phyloP scores from a whole-genome alignment of 1,140 invertebrate genomes.

The Neodiprion fabricii region DNA sequence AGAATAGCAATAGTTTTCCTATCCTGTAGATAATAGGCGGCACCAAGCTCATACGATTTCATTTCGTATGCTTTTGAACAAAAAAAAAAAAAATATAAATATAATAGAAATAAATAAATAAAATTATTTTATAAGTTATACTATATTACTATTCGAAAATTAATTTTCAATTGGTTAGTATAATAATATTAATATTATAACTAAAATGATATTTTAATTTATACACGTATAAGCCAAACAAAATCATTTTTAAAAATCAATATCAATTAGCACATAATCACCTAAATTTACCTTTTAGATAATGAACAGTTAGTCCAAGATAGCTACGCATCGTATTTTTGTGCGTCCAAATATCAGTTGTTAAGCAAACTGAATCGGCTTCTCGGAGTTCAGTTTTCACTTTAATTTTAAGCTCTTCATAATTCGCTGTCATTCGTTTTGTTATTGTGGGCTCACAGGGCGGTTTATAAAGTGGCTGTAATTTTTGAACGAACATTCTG shows the following conservation, averaged over 20 bases:
- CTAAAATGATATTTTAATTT: too few relatives aligned
- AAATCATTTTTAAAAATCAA: neutral
- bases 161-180: too few relatives aligned
- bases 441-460: constrained; percentile 12
- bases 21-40: constrained; percentile 7
- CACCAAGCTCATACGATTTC: neutral
- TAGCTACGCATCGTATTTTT: constrained; percentile 7
- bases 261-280: neutral
- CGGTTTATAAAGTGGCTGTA: constrained; percentile 17
- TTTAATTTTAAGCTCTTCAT: neutral
- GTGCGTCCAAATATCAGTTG: constrained; percentile 19
- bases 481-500: constrained; percentile 17
- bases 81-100: neutral
- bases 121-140: too few relatives aligned
- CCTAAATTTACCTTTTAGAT: constrained; percentile 4
- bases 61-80: constrained; percentile 6
- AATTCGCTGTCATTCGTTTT: neutral
- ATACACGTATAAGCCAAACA: too few relatives aligned
- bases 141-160: too few relatives aligned
- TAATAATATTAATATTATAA: too few relatives aligned
- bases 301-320: constrained; percentile 17
- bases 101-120: too few relatives aligned
- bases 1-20: constrained; percentile 21
- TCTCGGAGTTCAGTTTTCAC: neutral
- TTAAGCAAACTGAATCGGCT: neutral